Percentiles rank a stretch among this genome's conserved stretches.
phyloP scores from a whole-genome alignment of 1,140 invertebrate genomes.

The Rhagoletis pomonella region DNA sequence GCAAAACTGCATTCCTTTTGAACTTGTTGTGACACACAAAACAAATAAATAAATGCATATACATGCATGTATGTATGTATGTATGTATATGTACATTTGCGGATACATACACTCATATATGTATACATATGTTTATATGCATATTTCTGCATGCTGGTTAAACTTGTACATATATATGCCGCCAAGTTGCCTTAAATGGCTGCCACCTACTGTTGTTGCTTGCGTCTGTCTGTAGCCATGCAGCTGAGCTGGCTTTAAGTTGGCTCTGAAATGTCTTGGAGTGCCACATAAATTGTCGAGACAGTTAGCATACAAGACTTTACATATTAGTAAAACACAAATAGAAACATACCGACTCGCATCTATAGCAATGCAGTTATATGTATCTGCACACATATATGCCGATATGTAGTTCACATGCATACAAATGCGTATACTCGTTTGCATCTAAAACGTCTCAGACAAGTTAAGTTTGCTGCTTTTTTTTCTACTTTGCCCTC shows the following conservation, averaged over 20 bases:
- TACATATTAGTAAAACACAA: neutral
- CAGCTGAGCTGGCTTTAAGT: neutral
- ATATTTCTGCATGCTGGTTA: neutral
- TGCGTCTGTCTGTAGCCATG: too few species aligned
- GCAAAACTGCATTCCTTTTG: constrained; percentile 3
- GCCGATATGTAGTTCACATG: neutral
- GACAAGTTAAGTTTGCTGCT: too few species aligned
- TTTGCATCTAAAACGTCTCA: neutral
- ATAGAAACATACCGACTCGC: neutral
- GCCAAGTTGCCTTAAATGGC: neutral
- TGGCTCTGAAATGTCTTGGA: neutral
- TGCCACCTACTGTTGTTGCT: neutral
- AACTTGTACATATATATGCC: neutral
- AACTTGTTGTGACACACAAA: constrained; percentile 12
- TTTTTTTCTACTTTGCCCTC: neutral
- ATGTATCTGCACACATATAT: neutral
- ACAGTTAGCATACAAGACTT: neutral
- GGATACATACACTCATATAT: neutral
- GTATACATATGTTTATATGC: neutral
- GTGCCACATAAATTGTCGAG: constrained; percentile 16
- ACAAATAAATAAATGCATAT: neutral
- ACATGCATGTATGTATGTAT: neutral
- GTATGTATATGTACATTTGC: too few species aligned
- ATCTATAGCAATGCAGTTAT: neutral
- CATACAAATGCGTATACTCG: neutral